Conservation (phyloP, 2,797 vertebrate genomes). For the Anomalospiza imberbis region DNA sequence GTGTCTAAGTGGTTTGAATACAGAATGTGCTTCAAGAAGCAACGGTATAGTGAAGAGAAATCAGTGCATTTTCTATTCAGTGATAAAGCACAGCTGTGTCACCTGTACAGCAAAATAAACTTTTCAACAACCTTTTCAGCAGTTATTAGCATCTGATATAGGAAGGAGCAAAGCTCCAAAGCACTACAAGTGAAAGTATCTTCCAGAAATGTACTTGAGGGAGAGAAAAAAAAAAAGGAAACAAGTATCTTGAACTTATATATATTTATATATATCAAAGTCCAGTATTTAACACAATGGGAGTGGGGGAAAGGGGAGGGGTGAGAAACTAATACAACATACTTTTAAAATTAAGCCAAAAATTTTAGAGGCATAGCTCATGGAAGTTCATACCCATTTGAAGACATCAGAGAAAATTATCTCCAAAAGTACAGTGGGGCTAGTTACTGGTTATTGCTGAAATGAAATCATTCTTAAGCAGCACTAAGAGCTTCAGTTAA, state of each 20-base stretch:
- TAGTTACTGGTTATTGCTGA: not conserved
- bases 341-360: slow-evolving; percentile 33
- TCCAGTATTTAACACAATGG: slow-evolving; percentile 52
- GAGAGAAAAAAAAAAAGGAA: not conserved
- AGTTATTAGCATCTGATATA: slow-evolving; percentile 46
- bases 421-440: not conserved
- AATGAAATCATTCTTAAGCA: slow-evolving; percentile 29
- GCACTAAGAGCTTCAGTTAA: slow-evolving; percentile 27
- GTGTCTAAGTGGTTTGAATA: not conserved
- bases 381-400: slow-evolving; percentile 5
- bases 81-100: not conserved
- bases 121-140: slow-evolving; percentile 20
- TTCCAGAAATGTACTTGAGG: slow-evolving; percentile 49
- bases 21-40: not conserved
- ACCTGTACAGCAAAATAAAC: not conserved
- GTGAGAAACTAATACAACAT: not conserved
- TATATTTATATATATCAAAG: slow-evolving; percentile 32
- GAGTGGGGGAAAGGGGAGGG: not conserved
- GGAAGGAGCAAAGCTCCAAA: slow-evolving; percentile 1
- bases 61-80: not conserved
- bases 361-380: not conserved
- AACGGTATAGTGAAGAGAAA: not conserved
- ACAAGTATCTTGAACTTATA: slow-evolving; percentile 32
- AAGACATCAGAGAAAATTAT: slow-evolving; percentile 45
- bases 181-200: slow-evolving; percentile 11